A percentile compares a stretch with the other conserved stretches of the same genome.
Evolutionary conservation across 2,797 vertebrate species (phyloP).

Genomic region (Neomorphus geoffroyi): DNA sequence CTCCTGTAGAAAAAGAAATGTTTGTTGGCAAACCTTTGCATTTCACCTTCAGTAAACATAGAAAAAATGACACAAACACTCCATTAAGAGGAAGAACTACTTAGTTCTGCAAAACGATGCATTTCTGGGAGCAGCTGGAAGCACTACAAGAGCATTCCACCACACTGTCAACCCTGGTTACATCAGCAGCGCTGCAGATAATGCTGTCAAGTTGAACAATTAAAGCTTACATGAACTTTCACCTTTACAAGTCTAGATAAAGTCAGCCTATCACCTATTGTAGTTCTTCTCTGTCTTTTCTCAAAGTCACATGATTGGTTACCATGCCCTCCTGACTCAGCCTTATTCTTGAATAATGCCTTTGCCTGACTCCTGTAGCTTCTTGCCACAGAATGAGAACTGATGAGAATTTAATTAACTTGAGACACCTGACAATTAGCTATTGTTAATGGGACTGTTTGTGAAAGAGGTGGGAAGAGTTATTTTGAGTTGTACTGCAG

Average conservation of each 20-base stretch:
- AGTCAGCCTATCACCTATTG: neutral
- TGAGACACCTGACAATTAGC: slow-evolving; percentile 39
- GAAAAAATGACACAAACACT: neutral
- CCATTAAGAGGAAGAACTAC: neutral
- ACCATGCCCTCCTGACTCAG: neutral
- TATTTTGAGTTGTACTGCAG: slow-evolving; percentile 62
- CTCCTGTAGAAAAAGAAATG: slow-evolving; percentile 79
- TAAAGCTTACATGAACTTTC: slow-evolving; percentile 40
- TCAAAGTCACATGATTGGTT: neutral
- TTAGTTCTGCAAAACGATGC: neutral
- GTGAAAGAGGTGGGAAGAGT: slow-evolving; percentile 39
- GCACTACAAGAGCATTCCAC: neutral
- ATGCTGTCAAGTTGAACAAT: slow-evolving; percentile 40
- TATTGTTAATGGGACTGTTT: slow-evolving; percentile 47
- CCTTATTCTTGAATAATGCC: neutral
- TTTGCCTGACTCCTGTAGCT: neutral
- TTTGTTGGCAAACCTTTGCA: neutral
- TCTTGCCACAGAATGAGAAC: neutral
- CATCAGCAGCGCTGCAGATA: neutral
- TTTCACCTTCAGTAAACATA: neutral
- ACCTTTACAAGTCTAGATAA: slow-evolving; percentile 14
- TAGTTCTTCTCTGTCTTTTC: neutral
- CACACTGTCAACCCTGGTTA: neutral
- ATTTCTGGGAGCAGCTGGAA: slow-evolving; percentile 38
- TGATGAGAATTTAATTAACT: slow-evolving; percentile 37